Base-by-base conservation (phyloP, 2,797 vertebrate species). In the Ceryle rudis region DNA sequence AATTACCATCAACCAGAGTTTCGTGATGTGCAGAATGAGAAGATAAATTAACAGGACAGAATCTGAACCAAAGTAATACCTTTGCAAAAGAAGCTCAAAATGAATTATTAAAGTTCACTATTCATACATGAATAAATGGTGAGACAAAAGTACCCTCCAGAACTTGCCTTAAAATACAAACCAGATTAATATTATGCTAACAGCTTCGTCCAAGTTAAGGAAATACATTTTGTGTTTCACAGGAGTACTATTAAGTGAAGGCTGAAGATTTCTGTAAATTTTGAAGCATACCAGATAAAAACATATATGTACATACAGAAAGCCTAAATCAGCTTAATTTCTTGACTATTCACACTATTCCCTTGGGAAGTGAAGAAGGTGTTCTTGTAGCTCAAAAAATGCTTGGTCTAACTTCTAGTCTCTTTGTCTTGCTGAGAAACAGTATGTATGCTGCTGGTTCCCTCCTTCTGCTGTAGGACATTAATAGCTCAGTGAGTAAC, bases 31-130 rank as follows among this genome's bases (percentile, higher is more conserved):
- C 57, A 94, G 82, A 93, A 92, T 84, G 88, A 95, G 95, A 97
- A 86, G 37, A 28, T 86, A 97, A 97, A 97, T 97, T 97, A 96
- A 74, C 16, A 94, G 72, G 78, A 86, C 22, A 92, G 80, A 69
- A 52, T 83, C 47, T 86, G 81, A 93, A 81, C 35, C 79, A 61
- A 89, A 94, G 57, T 33, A 94, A 81, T 89, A 89, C 14, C 52
- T 92, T 96, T 86, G 23, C 60, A 91, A 37, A 23, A 79, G 88
- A 54, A 88, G 47, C 25, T 79, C 33, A 86, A 33, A 85, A 84
- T 90, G n/a, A 91, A 90, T 94, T 96, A 91, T 94, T 96, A 89
- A 96, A 94, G 86, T 85, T 95, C 51, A 82, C 46, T 81, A 60
- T 91, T 96, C 79, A 60, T 26, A 44, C 91, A 83, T 31, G 41